phyloP scores from a whole-genome alignment of 2,888 invertebrate species.

The Oscheius sp. region DNA sequence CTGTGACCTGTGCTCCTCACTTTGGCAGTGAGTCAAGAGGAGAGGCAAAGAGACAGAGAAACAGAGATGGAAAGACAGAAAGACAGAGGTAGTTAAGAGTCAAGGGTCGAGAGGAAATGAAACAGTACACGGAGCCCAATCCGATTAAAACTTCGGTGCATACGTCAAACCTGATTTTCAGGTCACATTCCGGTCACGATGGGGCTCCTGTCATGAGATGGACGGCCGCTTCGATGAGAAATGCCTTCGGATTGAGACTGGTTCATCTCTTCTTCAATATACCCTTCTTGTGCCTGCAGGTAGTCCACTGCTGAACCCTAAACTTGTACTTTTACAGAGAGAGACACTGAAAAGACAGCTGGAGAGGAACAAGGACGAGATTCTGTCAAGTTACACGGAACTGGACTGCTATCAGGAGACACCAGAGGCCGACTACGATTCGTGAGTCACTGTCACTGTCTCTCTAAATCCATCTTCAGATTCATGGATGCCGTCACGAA shows the following conservation, averaged over 20 bases:
- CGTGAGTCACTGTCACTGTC: constrained; percentile 10
- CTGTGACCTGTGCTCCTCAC: too few relatives aligned
- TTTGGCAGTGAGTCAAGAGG: neutral
- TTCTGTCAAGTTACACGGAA: constrained; percentile 74
- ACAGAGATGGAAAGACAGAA: neutral
- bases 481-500: constrained; percentile 57
- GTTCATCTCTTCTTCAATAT: constrained; percentile 94
- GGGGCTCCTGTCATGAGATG: constrained; percentile 72
- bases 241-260: constrained; percentile 91
- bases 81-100: neutral
- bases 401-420: constrained; percentile 76
- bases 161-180: constrained; percentile 35
- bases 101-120: neutral
- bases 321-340: constrained; percentile 37
- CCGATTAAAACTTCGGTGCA: too few relatives aligned
- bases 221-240: constrained; percentile 76
- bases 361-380: constrained; percentile 54
- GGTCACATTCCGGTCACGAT: constrained; percentile 52
- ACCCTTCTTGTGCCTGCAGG: constrained; percentile 89
- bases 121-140: neutral
- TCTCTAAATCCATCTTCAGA: constrained; percentile 18
- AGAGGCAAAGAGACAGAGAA: neutral
- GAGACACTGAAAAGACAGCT: constrained; percentile 53
- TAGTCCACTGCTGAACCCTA: neutral
- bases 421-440: constrained; percentile 77